Evolutionary conservation across 2,797 vertebrate species (phyloP).

Genomic region (Acestrorhynchus altus): DNA sequence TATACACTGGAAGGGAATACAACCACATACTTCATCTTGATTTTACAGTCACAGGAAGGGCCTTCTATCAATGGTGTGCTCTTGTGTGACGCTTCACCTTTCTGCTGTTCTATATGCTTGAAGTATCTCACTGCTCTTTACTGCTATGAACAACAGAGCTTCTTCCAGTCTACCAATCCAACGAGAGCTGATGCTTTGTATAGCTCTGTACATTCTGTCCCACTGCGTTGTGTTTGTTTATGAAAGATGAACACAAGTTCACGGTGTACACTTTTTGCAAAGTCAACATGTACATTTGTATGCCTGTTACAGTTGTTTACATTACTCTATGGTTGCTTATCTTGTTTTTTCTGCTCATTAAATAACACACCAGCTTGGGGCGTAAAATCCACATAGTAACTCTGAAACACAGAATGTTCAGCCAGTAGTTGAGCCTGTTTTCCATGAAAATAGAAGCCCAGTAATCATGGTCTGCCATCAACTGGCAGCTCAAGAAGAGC

Average conservation of each 20-base stretch:
- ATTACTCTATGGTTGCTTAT: background rate
- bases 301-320: background rate
- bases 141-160: background rate
- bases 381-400: background rate
- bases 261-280: background rate
- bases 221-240: background rate
- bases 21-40: too few species aligned
- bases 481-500: background rate
- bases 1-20: too few species aligned
- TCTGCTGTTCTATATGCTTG: too few species aligned
- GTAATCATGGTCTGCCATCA: slow-evolving; percentile 21
- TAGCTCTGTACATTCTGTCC: background rate
- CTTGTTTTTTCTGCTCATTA: background rate
- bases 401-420: background rate
- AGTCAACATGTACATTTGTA: background rate
- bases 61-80: too few species aligned
- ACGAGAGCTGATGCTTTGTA: background rate
- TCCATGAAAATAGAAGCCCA: background rate
- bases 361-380: background rate
- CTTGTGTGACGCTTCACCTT: too few species aligned
- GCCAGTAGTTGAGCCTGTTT: background rate
- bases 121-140: too few species aligned
- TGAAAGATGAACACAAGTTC: background rate
- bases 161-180: background rate
- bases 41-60: too few species aligned